Base-by-base conservation (phyloP, 2,888 invertebrate genomes). In the Drosophila affinis region DNA sequence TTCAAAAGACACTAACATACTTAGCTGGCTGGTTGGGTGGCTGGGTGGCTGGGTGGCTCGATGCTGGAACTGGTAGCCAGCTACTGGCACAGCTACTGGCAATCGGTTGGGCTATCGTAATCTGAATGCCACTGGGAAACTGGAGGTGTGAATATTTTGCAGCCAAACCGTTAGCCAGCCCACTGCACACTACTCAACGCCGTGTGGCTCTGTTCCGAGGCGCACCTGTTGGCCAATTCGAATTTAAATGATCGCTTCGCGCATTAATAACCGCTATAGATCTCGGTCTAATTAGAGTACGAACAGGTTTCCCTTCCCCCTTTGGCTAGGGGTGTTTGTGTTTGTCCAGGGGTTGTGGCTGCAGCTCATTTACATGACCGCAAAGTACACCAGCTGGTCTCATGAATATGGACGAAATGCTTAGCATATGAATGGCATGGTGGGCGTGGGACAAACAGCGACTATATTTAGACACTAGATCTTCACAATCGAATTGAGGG, bases 221-320 rank as follows among this genome's bases (percentile, higher is more conserved):
- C 79, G 78, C 83, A 83, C 89, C 83, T 83, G 83, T 89, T 83
- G 72, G 77, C 76, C 70, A 81, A 85, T 71, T 84, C 86, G 72
- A 78, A 87, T 89, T 88, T 88, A 73, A 87, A 80, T 80, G 81
- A 63, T 78, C 70, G 64, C 59, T 60, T 75, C 70, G 64, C 59
- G 57, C 81, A 80, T 84, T 88, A 84, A 81, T 70, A 67, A 79
- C 76, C 45, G 58, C 52, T 18, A 60, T 54, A 60, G 52, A 62
- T 65, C 64, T 59, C 24, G 57, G 62, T 57, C 61, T 83, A 83
- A 89, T 89, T 83, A 85, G 77, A 75, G 62, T 75, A 74, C 18
- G 60, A 87, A 88, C 82, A 75, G 88, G 82, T 87, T 89, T 70
- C 17, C 47, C 34, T 29, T 47, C 47, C 6, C 12, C n/a, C 14